Evolutionary conservation across 2,113 vertebrate genomes (phyloP).

Genomic region (Ptilorrhoa leucosticta): DNA sequence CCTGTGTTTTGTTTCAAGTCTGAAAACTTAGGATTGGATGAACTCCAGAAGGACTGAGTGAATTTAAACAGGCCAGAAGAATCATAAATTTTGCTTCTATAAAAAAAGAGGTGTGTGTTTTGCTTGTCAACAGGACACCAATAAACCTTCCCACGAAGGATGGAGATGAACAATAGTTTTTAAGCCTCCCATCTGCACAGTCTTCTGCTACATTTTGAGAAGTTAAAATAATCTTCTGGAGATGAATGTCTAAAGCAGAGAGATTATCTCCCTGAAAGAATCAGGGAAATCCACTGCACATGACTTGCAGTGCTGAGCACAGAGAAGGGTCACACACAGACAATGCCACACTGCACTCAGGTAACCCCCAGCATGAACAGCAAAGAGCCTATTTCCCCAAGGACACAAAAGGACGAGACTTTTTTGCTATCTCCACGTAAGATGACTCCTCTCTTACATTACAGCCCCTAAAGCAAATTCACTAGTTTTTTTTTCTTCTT

Average conservation of each 20-base stretch:
- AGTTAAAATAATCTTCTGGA: neutral
- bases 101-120: neutral
- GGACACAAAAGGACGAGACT: neutral
- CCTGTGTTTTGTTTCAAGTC: neutral
- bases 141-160: neutral
- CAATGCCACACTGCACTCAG: neutral
- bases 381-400: neutral
- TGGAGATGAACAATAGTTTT: neutral
- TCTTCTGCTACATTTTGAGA: neutral
- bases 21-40: neutral
- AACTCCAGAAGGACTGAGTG: neutral
- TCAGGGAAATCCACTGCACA: neutral
- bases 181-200: neutral
- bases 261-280: neutral
- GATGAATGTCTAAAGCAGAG: neutral
- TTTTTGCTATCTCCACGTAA: neutral
- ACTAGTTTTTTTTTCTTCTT: neutral
- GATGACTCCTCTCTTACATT: neutral
- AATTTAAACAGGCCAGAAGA: neutral
- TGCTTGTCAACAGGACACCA: neutral
- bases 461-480: neutral
- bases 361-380: neutral
- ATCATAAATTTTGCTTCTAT: slow-evolving; percentile 1
- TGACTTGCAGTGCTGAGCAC: neutral
- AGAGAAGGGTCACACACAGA: neutral